Evolutionary conservation across 1,140 invertebrate species (phyloP), one percentile per base, ranked within the genome.

Genomic region (Scaptomyza pallida): DNA sequence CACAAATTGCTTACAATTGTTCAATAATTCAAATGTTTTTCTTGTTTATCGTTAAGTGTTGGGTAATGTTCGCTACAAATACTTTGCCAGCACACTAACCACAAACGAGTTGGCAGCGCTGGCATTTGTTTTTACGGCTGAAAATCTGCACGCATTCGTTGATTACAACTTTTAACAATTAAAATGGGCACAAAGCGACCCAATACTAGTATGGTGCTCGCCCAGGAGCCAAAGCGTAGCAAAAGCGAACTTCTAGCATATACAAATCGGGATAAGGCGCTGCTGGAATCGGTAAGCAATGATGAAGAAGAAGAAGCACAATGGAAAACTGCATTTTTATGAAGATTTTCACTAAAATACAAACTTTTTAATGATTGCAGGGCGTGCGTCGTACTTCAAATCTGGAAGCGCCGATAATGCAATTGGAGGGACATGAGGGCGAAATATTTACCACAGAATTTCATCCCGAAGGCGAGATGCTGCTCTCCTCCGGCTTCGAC

Each of bases 401-500:
- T 75, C 92, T 99, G 0, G 93, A 96, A 88, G 95, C 98, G 10
- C 98, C 99, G 1, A 99, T 99, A 62, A 99, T 99, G 98, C 93
- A 98, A 12, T 92, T 99, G 19, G 96, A 98, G 91, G 99, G 99
- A 0, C 99, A 99, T 92, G 96, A 98, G 91, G 98, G 98, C 30
- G 99, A 99, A 91, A 96, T 99, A 71, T 99, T 98, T 91, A 95
- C 95, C 16, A 93, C 95, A 4, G 96, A 98, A 92, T 99, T 99
- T 92, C 98, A 99, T 92, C 98, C 98, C 1, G 98, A 99, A 91
- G 98, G 99, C 17, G 95, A 97, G 75, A 95, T 98, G 90, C 92
- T 99, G 16, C 97, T 97, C 6, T 98, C 98, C 0, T 95, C 96
- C 33, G 99, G 99, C n/a, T 98, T 98, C 92, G 99, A 99, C 91